phyloP scores from a whole-genome alignment of 2,888 invertebrate genomes.

The Stenolophus ochropezus region DNA sequence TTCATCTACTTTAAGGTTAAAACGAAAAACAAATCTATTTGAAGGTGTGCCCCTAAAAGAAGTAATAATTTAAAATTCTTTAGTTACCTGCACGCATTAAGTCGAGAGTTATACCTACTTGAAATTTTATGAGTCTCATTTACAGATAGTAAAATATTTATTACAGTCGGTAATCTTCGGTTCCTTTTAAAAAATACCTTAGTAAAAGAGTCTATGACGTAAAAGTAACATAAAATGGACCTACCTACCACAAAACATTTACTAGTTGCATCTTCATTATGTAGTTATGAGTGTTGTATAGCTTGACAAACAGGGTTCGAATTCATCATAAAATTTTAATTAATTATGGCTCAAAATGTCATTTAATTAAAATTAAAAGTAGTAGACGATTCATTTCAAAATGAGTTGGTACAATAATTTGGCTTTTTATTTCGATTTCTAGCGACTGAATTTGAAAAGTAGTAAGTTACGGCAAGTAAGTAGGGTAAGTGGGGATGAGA shows the following conservation, averaged over 20 bases:
- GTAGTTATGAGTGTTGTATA: too few relatives aligned
- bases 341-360: too few relatives aligned
- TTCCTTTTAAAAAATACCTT: slow-evolving; percentile 3
- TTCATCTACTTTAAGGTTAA: not conserved
- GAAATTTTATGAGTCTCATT: slow-evolving; percentile 44
- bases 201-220: not conserved
- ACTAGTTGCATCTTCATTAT: not conserved
- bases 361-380: too few relatives aligned
- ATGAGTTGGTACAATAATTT: too few relatives aligned
- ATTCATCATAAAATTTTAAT: too few relatives aligned
- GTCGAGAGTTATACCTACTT: slow-evolving; percentile 24
- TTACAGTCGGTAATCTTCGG: slow-evolving; percentile 37
- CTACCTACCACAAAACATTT: slow-evolving; percentile 4
- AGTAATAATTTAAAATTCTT: slow-evolving; percentile 21
- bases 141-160: slow-evolving; percentile 54
- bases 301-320: too few relatives aligned
- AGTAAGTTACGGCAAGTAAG: too few relatives aligned
- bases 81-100: slow-evolving; percentile 1
- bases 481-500: too few relatives aligned
- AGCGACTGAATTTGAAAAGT: too few relatives aligned
- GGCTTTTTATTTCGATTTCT: too few relatives aligned
- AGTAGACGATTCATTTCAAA: too few relatives aligned
- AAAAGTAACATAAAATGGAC: slow-evolving; percentile 10
- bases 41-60: not conserved
- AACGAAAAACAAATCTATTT: not conserved